Evolutionary conservation across 1,140 invertebrate species (phyloP).

Genomic region (Orchestia grillus): DNA sequence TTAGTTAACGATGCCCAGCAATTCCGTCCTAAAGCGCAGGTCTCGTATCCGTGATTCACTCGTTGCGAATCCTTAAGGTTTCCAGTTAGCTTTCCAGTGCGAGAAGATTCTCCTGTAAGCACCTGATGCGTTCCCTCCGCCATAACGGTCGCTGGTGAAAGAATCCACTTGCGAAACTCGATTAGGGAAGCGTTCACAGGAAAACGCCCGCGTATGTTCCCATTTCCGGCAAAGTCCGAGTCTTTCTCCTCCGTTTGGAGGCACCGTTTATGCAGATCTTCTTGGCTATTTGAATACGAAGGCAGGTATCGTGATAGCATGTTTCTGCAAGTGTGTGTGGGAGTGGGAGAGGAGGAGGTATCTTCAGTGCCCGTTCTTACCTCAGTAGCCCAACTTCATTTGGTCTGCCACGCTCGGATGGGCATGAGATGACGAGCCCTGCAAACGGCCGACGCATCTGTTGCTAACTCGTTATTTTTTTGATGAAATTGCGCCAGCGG

Average conservation of each 20-base stretch:
- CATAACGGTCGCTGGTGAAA: not conserved
- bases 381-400: not conserved
- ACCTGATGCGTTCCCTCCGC: not conserved
- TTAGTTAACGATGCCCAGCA: not conserved
- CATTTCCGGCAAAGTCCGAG: not conserved
- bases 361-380: not conserved
- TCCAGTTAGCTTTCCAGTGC: not conserved
- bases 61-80: not conserved
- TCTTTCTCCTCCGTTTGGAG: not conserved
- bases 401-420: not conserved
- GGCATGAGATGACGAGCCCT: not conserved
- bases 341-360: no score
- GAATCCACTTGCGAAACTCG: not conserved
- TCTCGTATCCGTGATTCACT: not conserved
- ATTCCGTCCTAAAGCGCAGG: not conserved
- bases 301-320: not conserved
- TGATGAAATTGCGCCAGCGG: not conserved
- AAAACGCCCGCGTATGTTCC: not conserved
- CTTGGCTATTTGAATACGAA: not conserved
- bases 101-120: not conserved
- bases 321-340: not conserved
- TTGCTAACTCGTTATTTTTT: not conserved
- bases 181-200: not conserved
- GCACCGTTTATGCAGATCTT: conserved; percentile 24
- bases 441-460: not conserved